Percentiles rank a stretch among this genome's conserved stretches.
These are phyloP conservation scores for Agelastica alni DNA, from an alignment of 2,888 invertebrate species.

Conservation along the genomic window DNA sequence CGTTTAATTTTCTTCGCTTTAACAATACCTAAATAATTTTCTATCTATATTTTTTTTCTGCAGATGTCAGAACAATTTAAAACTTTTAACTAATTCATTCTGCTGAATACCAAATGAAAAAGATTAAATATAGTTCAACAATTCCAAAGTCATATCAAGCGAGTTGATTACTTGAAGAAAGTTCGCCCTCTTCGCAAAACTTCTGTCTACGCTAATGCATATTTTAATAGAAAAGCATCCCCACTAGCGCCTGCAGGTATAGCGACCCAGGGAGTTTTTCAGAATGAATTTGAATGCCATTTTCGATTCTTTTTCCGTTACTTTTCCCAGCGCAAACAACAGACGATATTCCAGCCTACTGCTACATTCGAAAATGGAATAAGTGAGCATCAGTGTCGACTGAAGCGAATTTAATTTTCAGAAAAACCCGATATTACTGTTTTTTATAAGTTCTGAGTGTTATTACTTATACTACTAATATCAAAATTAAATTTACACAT, in stretches of 20 bases:
- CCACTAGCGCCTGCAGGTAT: constrained; percentile 38
- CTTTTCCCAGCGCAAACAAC: constrained; percentile 32
- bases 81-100: constrained; percentile 16
- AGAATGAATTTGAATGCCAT: constrained; percentile 49
- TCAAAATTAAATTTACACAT: too few relatives aligned
- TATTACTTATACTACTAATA: too few relatives aligned
- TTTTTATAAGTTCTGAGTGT: too few relatives aligned
- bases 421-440: constrained; percentile 6
- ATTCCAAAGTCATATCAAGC: constrained; percentile 18
- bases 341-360: constrained; percentile 20
- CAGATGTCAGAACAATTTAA: too few relatives aligned
- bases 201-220: constrained; percentile 27
- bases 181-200: constrained; percentile 18
- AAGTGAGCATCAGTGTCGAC: constrained; percentile 25
- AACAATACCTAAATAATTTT: too few relatives aligned
- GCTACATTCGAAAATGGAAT: constrained; percentile 18
- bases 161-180: constrained; percentile 22
- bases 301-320: constrained; percentile 38
- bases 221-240: constrained; percentile 27
- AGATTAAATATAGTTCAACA: constrained; percentile 21
- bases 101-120: constrained; percentile 14
- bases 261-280: constrained; percentile 41
- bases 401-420: constrained; percentile 9
- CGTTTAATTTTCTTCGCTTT: too few relatives aligned
- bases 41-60: too few relatives aligned